Evolutionary conservation across 2,888 invertebrate genomes (phyloP).

Genomic region (Phyllotreta striolata): DNA sequence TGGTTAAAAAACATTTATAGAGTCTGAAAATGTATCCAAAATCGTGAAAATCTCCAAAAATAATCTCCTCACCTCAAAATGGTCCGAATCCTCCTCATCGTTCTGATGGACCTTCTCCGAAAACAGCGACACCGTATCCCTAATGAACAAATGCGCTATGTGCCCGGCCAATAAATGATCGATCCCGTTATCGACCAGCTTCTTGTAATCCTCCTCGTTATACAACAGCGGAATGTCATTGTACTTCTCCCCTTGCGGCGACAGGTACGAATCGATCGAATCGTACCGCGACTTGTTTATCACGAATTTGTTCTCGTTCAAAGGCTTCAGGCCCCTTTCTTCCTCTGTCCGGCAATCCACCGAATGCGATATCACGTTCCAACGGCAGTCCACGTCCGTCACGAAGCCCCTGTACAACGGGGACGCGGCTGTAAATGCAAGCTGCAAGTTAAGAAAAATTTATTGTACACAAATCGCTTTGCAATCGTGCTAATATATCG

Average conservation of each 20-base stretch:
- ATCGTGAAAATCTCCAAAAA: too few relatives aligned
- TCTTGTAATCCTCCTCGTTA: slow-evolving; percentile 82
- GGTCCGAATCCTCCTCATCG: slow-evolving; percentile 93
- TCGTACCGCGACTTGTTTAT: slow-evolving; percentile 97
- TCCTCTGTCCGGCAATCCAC: slow-evolving; percentile 95
- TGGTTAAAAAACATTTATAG: too few relatives aligned
- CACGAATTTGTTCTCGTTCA: slow-evolving; percentile 78
- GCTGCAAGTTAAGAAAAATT: slow-evolving; percentile 77
- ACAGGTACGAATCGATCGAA: slow-evolving; percentile 96
- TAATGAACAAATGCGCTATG: slow-evolving; percentile 96
- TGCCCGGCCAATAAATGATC: slow-evolving; percentile 94
- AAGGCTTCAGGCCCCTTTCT: slow-evolving; percentile 82
- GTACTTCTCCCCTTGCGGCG: slow-evolving; percentile 87
- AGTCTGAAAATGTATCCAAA: too few relatives aligned
- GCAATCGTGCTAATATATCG: not conserved
- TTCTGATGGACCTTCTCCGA: slow-evolving; percentile 95
- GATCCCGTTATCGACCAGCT: slow-evolving; percentile 86
- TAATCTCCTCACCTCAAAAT: slow-evolving; percentile 83
- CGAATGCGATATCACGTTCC: slow-evolving; percentile 95
- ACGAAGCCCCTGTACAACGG: slow-evolving; percentile 93
- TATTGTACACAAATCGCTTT: slow-evolving; percentile 80
- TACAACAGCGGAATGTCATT: slow-evolving; percentile 93
- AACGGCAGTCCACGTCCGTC: slow-evolving; percentile 96
- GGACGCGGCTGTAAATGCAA: slow-evolving; percentile 96
- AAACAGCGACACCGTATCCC: slow-evolving; percentile 95